Conservation (phyloP, 2,113 vertebrate genomes). For the Dendrocopos noguchii region DNA sequence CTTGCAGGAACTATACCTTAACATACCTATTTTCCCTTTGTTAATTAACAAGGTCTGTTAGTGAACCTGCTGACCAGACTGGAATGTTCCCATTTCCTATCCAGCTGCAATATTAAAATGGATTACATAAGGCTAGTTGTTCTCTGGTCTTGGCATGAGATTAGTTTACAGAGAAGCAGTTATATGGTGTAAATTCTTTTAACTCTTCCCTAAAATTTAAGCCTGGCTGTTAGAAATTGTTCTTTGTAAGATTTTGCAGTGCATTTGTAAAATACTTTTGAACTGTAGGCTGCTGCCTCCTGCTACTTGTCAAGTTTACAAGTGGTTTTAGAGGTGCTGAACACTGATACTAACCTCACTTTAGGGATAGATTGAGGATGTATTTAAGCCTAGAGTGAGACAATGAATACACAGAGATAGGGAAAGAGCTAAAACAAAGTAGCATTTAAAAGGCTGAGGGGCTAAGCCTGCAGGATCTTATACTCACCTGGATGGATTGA, state of each 20-base stretch:
- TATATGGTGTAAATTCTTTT: background rate
- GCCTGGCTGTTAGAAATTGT: background rate
- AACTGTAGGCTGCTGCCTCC: background rate
- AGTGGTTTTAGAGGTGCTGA: background rate
- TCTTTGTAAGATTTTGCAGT: background rate
- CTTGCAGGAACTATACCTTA: background rate
- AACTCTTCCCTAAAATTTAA: background rate
- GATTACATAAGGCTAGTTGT: background rate
- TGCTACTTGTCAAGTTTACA: background rate
- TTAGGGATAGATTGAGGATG: background rate
- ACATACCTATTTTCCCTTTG: background rate
- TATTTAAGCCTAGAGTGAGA: background rate
- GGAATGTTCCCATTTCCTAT: slow-evolving; percentile 56
- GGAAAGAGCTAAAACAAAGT: background rate
- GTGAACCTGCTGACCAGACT: background rate
- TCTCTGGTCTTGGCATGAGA: background rate
- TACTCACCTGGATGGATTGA: background rate
- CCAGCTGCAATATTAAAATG: slow-evolving; percentile 13
- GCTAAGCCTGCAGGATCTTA: background rate
- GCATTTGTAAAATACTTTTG: background rate
- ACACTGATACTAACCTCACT: background rate
- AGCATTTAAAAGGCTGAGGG: background rate
- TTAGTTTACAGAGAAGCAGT: background rate
- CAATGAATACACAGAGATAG: rapidly evolving
- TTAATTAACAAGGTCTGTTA: slow-evolving; percentile 1